phyloP scores from a whole-genome alignment of 2,113 vertebrate genomes.

The Miniopterus natalensis region DNA sequence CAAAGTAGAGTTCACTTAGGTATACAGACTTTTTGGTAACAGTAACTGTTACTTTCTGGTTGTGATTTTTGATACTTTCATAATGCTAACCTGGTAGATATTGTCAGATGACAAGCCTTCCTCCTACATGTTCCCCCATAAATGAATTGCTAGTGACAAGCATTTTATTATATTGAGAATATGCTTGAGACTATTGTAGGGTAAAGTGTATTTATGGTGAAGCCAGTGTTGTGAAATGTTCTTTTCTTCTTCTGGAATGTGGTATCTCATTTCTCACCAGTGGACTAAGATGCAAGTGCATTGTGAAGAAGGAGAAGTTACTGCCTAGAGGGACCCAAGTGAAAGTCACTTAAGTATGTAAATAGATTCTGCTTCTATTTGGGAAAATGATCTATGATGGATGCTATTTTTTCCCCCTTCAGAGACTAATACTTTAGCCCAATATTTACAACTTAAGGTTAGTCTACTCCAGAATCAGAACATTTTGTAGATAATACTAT shows the following conservation, averaged over 20 bases:
- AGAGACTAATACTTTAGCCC: conserved; percentile 1
- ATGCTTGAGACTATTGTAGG: neutral
- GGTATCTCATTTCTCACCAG: neutral
- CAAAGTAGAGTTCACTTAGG: conserved; percentile 71
- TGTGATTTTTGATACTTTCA: conserved; percentile 68
- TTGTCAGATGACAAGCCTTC: conserved; percentile 71
- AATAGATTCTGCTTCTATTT: conserved; percentile 24
- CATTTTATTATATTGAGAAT: conserved; percentile 58
- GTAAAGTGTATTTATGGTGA: neutral
- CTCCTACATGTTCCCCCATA: conserved; percentile 62
- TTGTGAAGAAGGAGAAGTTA: neutral
- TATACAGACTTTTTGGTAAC: conserved; percentile 69
- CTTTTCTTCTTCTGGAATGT: conserved; percentile 30
- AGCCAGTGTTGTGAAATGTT: conserved; percentile 10
- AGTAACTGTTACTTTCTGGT: conserved; percentile 67
- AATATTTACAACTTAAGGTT: neutral
- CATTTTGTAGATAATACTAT: neutral
- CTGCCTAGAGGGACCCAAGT: conserved; percentile 8
- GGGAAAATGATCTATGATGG: neutral
- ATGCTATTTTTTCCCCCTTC: neutral
- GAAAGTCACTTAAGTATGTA: conserved; percentile 57
- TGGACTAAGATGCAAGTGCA: conserved; percentile 10
- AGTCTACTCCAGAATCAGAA: neutral
- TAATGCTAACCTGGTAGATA: conserved; percentile 65
- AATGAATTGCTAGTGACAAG: conserved; percentile 58